Conservation (phyloP, 2,888 invertebrate species). For the Cenopis cana region DNA sequence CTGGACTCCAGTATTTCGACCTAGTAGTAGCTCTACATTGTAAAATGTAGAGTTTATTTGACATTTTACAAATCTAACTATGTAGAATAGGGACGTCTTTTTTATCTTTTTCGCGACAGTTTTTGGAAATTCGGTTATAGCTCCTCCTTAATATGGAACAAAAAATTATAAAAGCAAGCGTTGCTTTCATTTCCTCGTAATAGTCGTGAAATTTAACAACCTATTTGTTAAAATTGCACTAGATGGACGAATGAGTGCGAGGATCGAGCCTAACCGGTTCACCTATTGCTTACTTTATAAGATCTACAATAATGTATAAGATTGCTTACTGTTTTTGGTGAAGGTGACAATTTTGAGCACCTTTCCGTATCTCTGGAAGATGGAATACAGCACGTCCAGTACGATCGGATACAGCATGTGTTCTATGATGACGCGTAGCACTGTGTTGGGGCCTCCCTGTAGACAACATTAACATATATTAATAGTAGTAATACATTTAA, state of each 20-base stretch:
- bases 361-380: slow-evolving; percentile 99
- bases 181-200: not conserved
- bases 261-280: not conserved
- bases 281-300: slow-evolving; percentile 1
- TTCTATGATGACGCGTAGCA: slow-evolving; percentile 99
- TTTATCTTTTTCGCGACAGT: not conserved
- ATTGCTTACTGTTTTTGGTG: slow-evolving; percentile 98
- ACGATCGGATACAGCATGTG: slow-evolving; percentile 99
- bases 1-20: not conserved
- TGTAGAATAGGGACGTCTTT: too few relatives aligned
- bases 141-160: too few relatives aligned
- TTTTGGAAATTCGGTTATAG: not conserved
- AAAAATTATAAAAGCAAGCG: too few relatives aligned
- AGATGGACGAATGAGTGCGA: not conserved
- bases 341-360: slow-evolving; percentile 99
- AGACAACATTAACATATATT: slow-evolving; percentile 64
- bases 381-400: slow-evolving; percentile 98
- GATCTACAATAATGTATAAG: slow-evolving; percentile 8
- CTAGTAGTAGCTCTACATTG: slow-evolving; percentile 5
- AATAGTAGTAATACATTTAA: not conserved
- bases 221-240: not conserved
- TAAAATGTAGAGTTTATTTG: slow-evolving; percentile 1
- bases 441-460: slow-evolving; percentile 96
- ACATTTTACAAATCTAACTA: not conserved
- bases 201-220: not conserved